Percentiles rank a stretch among this genome's conserved stretches.
These are phyloP conservation scores for Spisula solida DNA, from an alignment of 2,888 invertebrate species.

Conservation along the genomic window DNA sequence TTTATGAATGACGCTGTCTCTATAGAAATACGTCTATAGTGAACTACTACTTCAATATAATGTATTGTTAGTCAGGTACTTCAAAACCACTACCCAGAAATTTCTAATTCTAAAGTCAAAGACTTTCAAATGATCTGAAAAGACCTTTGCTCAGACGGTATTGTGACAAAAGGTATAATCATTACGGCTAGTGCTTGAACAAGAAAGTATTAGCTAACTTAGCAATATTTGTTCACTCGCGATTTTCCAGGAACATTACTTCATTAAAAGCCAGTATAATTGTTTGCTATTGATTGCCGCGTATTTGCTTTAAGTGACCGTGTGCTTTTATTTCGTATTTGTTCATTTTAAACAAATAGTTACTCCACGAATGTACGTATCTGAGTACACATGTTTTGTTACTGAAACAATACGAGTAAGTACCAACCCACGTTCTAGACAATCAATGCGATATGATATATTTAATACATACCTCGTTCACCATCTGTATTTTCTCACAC, in stretches of 20 bases:
- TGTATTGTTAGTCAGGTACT: too few species aligned
- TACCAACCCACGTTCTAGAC: neutral
- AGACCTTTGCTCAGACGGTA: too few species aligned
- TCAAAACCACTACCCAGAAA: too few species aligned
- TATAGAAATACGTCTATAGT: too few species aligned
- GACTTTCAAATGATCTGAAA: too few species aligned
- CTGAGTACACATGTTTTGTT: neutral
- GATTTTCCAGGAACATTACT: neutral
- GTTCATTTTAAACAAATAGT: constrained; percentile 15
- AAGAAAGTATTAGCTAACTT: neutral
- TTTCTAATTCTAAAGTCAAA: too few species aligned
- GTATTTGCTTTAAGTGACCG: neutral
- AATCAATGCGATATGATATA: neutral
- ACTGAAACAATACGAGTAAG: neutral
- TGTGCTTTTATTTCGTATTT: constrained; percentile 7
- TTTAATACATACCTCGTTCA: neutral
- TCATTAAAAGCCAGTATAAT: neutral
- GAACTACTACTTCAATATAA: too few species aligned
- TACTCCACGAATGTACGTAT: neutral
- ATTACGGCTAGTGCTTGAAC: neutral
- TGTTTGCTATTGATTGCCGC: neutral
- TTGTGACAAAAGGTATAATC: too few species aligned
- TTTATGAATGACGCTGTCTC: too few species aligned
- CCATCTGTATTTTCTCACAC: constrained; percentile 5
- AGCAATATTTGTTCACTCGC: neutral